phyloP scores from a whole-genome alignment of 2,113 vertebrate species.

The Alexandromys fortis region DNA sequence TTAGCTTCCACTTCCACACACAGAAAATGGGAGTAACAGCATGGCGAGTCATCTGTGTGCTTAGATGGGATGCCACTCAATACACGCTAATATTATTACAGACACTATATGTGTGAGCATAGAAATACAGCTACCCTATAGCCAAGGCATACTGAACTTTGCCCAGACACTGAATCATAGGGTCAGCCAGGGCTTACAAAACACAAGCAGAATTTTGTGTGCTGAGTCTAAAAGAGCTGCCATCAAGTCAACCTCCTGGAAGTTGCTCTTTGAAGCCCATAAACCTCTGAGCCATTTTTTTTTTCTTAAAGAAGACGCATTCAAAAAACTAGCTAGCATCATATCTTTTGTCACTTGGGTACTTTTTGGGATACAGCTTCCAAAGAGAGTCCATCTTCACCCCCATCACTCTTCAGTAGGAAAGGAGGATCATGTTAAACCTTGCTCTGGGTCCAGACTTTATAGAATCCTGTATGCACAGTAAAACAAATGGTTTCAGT shows the following conservation, averaged over 20 bases:
- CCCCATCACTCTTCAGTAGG: neutral
- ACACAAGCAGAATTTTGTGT: slow-evolving; percentile 42
- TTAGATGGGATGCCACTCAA: neutral
- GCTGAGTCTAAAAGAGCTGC: slow-evolving; percentile 16
- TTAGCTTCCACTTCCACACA: neutral
- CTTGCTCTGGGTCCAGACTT: neutral
- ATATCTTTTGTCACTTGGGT: neutral
- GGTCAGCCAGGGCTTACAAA: neutral
- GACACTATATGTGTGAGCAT: neutral
- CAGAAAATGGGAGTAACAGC: neutral
- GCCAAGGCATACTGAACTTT: neutral
- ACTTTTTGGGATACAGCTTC: neutral
- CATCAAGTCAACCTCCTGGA: slow-evolving; percentile 7
- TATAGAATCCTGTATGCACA: slow-evolving; percentile 21
- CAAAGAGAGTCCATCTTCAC: neutral
- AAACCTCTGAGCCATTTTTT: slow-evolving; percentile 17
- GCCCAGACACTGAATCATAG: neutral
- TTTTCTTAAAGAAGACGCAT: neutral
- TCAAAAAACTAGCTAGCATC: neutral
- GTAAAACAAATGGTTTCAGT: slow-evolving; percentile 62
- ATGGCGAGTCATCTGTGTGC: neutral
- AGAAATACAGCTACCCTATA: neutral
- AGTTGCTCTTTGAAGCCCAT: slow-evolving; percentile 21
- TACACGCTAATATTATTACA: neutral
- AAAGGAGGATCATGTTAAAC: slow-evolving; percentile 39